Conservation (phyloP, 2,888 invertebrate genomes). For the Drosophila vallismaia region DNA sequence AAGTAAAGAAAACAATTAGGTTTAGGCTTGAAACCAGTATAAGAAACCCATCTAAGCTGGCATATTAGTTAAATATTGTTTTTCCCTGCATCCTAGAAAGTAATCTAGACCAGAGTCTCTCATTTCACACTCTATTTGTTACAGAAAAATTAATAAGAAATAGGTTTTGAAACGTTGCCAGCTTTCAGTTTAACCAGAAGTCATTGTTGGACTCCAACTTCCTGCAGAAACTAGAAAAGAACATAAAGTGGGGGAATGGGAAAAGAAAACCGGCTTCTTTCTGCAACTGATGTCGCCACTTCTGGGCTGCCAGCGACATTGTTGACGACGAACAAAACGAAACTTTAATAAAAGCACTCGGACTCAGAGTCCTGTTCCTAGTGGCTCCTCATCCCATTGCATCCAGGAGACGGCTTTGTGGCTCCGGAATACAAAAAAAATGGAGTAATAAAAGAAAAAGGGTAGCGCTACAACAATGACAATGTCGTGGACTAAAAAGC, state of each 20-base stretch:
- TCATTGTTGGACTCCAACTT: slow-evolving; percentile 38
- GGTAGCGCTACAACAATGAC: slow-evolving; percentile 63
- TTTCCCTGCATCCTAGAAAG: neutral
- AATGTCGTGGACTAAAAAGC: slow-evolving; percentile 56
- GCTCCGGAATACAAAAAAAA: slow-evolving; percentile 7
- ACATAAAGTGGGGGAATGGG: neutral
- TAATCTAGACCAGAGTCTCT: slow-evolving; percentile 5
- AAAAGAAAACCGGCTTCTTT: neutral
- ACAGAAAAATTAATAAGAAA: slow-evolving; percentile 38
- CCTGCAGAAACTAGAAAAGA: neutral
- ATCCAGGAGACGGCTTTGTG: slow-evolving; percentile 53
- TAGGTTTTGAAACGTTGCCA: slow-evolving; percentile 28
- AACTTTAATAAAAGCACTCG: slow-evolving; percentile 72
- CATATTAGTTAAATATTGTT: too few relatives aligned
- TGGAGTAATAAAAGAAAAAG: slow-evolving; percentile 31
- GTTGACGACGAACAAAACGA: slow-evolving; percentile 73
- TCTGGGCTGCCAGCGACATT: slow-evolving; percentile 59
- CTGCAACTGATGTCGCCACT: slow-evolving; percentile 52
- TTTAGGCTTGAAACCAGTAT: neutral
- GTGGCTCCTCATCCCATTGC: neutral
- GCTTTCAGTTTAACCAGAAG: slow-evolving; percentile 4
- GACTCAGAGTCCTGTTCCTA: neutral
- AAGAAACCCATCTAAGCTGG: neutral
- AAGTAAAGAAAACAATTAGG: neutral
- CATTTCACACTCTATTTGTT: neutral